A percentile compares a stretch with the other conserved stretches of the same genome.
Evolutionary conservation across 2,797 vertebrate genomes (phyloP).

Genomic region (Prunella strophiata): DNA sequence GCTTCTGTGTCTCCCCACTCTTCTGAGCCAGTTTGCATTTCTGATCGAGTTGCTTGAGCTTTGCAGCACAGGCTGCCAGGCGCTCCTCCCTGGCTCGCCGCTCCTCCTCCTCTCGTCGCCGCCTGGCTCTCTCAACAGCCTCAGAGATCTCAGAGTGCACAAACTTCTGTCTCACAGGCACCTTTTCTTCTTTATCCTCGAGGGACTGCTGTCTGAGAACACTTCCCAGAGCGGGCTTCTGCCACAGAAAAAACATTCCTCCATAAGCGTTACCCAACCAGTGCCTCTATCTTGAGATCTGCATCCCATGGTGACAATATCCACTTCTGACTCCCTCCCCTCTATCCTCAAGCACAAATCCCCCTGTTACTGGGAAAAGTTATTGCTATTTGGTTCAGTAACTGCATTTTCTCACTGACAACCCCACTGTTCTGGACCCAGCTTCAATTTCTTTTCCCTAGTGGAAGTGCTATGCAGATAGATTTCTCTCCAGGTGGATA

Average conservation of each 20-base stretch:
- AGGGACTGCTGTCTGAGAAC: slow-evolving; percentile 80
- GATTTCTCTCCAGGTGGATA: not conserved
- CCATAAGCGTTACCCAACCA: not conserved
- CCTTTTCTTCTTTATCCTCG: slow-evolving; percentile 88
- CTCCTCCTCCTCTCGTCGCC: slow-evolving; percentile 93
- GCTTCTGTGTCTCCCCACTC: slow-evolving; percentile 79
- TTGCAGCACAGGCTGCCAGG: slow-evolving; percentile 94
- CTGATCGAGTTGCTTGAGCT: slow-evolving; percentile 96
- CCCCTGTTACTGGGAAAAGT: not conserved
- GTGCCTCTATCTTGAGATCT: not conserved
- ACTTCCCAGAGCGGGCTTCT: slow-evolving; percentile 74
- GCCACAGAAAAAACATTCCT: slow-evolving; percentile 18
- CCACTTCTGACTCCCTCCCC: not conserved
- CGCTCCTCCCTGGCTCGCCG: slow-evolving; percentile 91
- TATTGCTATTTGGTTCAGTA: not conserved
- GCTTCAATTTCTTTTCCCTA: not conserved
- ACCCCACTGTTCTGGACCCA: not conserved
- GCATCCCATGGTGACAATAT: not conserved
- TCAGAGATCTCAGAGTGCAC: slow-evolving; percentile 91
- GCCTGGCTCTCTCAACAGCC: slow-evolving; percentile 92
- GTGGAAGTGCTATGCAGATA: not conserved
- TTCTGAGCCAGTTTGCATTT: slow-evolving; percentile 87
- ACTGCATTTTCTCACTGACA: not conserved
- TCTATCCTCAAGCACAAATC: not conserved
- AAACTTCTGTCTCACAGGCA: slow-evolving; percentile 86